Conservation (phyloP, 2,797 vertebrate species). For the Xyrichtys novacula region DNA sequence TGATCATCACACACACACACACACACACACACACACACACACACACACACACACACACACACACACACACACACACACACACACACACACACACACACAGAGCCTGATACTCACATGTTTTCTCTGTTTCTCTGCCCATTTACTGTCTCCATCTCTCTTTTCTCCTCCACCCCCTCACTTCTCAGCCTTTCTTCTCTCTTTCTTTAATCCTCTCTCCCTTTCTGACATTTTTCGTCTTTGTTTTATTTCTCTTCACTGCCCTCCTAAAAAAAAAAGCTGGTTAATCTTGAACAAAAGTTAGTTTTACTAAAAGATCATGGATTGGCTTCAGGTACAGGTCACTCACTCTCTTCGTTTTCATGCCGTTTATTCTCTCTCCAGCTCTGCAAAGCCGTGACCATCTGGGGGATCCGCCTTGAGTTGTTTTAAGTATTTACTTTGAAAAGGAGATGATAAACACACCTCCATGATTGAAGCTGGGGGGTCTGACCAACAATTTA, state of each 20-base stretch:
- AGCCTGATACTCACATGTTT: not conserved
- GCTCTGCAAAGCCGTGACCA: no score
- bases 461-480: no score
- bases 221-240: not conserved
- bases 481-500: no score
- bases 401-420: no score
- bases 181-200: not conserved
- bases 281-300: no score
- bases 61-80: slow-evolving; percentile 2
- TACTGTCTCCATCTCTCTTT: not conserved
- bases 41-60: slow-evolving; percentile 2
- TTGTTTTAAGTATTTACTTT: no score
- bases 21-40: not conserved
- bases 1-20: slow-evolving; percentile 19
- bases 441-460: no score
- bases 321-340: no score
- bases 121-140: slow-evolving; percentile 1
- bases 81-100: not conserved
- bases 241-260: not conserved
- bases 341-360: no score
- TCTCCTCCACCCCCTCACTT: not conserved
- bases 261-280: no score
- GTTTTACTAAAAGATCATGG: no score
- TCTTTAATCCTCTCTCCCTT: not conserved
- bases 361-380: no score